Percentiles rank a stretch among this genome's conserved stretches.
These are phyloP conservation scores for Xanthorhoe designata DNA, from an alignment of 2,888 invertebrate genomes.

Conservation along the genomic window DNA sequence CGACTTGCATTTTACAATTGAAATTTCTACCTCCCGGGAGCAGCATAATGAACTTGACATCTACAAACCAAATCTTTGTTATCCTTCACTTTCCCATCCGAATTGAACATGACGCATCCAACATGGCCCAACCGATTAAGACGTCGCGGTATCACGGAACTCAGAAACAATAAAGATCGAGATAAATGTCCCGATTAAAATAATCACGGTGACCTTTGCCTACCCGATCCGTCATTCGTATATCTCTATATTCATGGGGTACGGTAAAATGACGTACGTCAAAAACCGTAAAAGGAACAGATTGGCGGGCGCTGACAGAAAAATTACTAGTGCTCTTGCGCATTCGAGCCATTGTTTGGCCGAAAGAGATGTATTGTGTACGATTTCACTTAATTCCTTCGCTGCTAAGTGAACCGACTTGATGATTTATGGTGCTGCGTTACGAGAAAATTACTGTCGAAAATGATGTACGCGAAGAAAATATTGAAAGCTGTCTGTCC, in stretches of 20 bases:
- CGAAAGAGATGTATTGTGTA: conserved; percentile 62
- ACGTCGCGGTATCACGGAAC: conserved; percentile 69
- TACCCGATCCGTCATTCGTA: conserved; percentile 67
- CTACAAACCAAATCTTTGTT: conserved; percentile 67
- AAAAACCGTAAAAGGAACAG: conserved; percentile 63
- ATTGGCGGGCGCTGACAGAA: conserved; percentile 64
- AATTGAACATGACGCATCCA: conserved; percentile 64
- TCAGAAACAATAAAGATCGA: conserved; percentile 74
- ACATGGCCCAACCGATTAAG: conserved; percentile 70
- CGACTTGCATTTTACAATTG: conserved; percentile 37
- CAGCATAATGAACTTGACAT: conserved; percentile 55
- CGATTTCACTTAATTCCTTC: conserved; percentile 60
- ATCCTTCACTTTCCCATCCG: conserved; percentile 58
- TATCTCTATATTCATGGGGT: conserved; percentile 67
- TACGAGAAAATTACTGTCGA: conserved; percentile 49
- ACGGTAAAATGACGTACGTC: conserved; percentile 68
- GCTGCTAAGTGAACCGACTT: conserved; percentile 50
- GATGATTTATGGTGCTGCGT: conserved; percentile 53
- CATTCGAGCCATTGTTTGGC: conserved; percentile 63
- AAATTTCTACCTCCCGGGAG: conserved; percentile 43
- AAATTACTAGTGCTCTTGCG: conserved; percentile 59
- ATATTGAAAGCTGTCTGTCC: conserved; percentile 25
- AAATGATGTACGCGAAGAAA: conserved; percentile 24
- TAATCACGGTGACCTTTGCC: conserved; percentile 75
- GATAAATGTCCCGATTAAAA: conserved; percentile 79